Evolutionary conservation across 1,140 invertebrate species (phyloP).

Genomic region (Penaeus japonicus): DNA sequence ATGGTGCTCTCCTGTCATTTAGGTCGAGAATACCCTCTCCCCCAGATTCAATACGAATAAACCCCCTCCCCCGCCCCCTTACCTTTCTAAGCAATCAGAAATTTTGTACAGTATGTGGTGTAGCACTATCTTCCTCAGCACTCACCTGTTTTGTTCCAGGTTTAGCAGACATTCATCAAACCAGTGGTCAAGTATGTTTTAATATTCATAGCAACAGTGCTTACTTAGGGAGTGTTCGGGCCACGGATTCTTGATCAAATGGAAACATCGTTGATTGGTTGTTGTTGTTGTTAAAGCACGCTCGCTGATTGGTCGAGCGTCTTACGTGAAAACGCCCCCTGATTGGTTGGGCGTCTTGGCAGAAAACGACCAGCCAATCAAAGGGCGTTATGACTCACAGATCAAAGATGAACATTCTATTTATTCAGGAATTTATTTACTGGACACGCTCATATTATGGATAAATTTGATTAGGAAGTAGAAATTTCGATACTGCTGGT

Average conservation of each 20-base stretch:
- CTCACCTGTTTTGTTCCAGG: constrained; percentile 35
- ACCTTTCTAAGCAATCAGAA: constrained; percentile 49
- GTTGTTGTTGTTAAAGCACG: too few species aligned
- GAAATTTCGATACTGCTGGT: constrained; percentile 53
- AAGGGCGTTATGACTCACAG: too few species aligned
- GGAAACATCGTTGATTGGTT: too few species aligned
- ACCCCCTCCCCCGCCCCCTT: neutral
- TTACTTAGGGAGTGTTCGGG: constrained; percentile 13
- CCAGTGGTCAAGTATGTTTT: constrained; percentile 52
- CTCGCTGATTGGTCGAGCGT: too few species aligned
- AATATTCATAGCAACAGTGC: constrained; percentile 50
- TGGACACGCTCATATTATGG: constrained; percentile 18
- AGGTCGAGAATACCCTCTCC: constrained; percentile 44
- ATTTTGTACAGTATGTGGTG: constrained; percentile 48
- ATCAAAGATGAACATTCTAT: too few species aligned
- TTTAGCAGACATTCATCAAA: constrained; percentile 31
- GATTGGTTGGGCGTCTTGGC: too few species aligned
- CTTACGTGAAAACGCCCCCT: too few species aligned
- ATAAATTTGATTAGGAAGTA: constrained; percentile 48
- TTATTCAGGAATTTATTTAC: too few species aligned
- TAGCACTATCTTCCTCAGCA: constrained; percentile 45
- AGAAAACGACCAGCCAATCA: too few species aligned
- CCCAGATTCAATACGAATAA: constrained; percentile 31
- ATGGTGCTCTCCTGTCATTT: constrained; percentile 47
- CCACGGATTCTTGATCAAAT: too few species aligned